A percentile compares a stretch with the other conserved stretches of the same genome.
Conservation (phyloP, 2,797 vertebrate species). For the Limnodromus scolopaceus region DNA sequence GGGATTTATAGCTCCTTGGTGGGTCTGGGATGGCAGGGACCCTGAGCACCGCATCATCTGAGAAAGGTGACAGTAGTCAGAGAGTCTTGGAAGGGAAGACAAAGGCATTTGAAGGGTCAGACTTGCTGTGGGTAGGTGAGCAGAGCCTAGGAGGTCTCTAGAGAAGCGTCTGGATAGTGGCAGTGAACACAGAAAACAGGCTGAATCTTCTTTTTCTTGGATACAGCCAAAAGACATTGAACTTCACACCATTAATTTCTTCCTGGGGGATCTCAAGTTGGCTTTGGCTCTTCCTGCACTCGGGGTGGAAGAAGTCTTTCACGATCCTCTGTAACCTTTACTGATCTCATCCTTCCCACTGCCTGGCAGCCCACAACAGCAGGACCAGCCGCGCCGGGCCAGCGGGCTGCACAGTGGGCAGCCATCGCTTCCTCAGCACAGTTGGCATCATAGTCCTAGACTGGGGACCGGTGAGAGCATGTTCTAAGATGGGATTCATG, state of each 20-base stretch:
- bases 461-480: accelerated
- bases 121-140: neutral
- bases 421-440: accelerated
- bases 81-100: neutral
- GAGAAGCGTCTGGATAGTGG: neutral
- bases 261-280: neutral
- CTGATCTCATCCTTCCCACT: neutral
- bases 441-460: neutral
- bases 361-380: neutral
- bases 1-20: neutral
- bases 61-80: neutral
- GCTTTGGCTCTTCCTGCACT: neutral
- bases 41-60: neutral
- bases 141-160: neutral
- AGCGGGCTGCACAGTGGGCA: neutral
- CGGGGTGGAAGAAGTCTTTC: neutral
- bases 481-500: neutral
- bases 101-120: neutral
- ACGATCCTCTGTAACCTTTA: neutral
- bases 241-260: neutral
- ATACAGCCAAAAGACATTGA: neutral
- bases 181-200: neutral
- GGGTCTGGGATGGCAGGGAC: neutral
- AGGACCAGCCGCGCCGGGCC: accelerated
- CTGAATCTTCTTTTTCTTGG: neutral